These are phyloP conservation scores for Phalacrocorax aristotelis DNA, from an alignment of 2,113 vertebrate species.

Conservation along the genomic window DNA sequence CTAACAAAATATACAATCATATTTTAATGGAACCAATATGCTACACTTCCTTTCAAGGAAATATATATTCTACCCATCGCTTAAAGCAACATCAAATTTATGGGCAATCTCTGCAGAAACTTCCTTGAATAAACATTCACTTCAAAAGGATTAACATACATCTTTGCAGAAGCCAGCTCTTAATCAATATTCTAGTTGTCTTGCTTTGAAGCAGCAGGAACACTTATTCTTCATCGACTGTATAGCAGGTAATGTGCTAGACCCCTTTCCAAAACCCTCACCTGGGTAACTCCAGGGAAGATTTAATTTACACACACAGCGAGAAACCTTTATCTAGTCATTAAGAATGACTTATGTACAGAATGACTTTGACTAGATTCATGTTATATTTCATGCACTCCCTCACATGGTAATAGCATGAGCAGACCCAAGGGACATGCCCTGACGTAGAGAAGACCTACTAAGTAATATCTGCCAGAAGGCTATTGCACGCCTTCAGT, in stretches of 20 bases:
- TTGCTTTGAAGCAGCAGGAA: not conserved
- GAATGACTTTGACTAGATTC: not conserved
- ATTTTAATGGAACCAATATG: slow-evolving; percentile 4
- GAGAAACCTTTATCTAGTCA: not conserved
- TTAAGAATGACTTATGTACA: not conserved
- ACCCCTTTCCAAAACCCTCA: not conserved
- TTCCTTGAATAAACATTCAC: slow-evolving; percentile 9
- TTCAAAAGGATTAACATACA: not conserved
- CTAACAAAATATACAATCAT: not conserved
- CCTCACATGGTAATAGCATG: not conserved
- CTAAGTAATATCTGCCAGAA: not conserved
- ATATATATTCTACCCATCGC: not conserved
- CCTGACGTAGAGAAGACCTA: not conserved
- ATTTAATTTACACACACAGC: not conserved
- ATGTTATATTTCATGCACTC: not conserved
- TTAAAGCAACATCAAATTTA: slow-evolving; percentile 17
- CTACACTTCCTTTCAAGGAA: not conserved
- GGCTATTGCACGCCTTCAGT: not conserved
- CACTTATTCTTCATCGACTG: not conserved
- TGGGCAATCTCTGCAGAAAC: not conserved
- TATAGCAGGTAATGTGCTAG: not conserved
- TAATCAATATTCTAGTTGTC: not conserved
- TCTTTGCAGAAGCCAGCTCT: not conserved
- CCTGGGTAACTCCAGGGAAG: not conserved
- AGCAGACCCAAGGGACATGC: not conserved